phyloP scores from a whole-genome alignment of 1,140 invertebrate species.

The Diploscapter pachys region DNA sequence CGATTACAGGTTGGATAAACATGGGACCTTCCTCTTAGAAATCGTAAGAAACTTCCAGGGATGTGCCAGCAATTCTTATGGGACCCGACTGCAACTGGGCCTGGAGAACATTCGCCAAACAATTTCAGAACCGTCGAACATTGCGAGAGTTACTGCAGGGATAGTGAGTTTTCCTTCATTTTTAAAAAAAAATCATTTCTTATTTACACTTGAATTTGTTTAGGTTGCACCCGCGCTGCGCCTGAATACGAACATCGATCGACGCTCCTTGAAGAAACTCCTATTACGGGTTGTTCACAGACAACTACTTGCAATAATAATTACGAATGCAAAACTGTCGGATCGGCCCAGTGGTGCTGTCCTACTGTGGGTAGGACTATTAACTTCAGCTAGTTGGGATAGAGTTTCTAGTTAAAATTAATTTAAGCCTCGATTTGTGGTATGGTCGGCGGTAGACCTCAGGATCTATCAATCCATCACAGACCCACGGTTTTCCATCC shows the following conservation, averaged over 20 bases:
- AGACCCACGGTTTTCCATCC: constrained; percentile 32
- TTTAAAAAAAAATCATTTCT: background rate
- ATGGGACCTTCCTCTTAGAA: no score
- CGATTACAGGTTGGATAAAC: constrained; percentile 22
- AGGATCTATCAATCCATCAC: constrained; percentile 22
- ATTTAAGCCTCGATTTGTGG: constrained; percentile 31
- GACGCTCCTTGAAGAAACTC: constrained; percentile 36
- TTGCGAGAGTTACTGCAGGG: constrained; percentile 36
- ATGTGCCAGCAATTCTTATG: constrained; percentile 39
- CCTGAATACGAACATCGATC: constrained; percentile 34
- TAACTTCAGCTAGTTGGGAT: background rate
- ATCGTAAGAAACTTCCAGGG: no score
- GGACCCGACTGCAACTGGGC: constrained; percentile 33
- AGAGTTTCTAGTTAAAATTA: no score
- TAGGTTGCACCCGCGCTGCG: constrained; percentile 29
- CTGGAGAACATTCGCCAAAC: constrained; percentile 38
- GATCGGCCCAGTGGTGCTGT: constrained; percentile 40
- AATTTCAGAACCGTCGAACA: constrained; percentile 40
- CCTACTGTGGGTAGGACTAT: constrained; percentile 20
- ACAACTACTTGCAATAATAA: constrained; percentile 24
- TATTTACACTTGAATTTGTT: constrained; percentile 1
- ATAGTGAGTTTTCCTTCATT: constrained; percentile 16
- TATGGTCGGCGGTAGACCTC: constrained; percentile 33
- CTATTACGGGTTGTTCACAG: constrained; percentile 34
- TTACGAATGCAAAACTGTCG: constrained; percentile 38